Percentiles rank a stretch among this genome's conserved stretches.
Evolutionary conservation across 1,140 invertebrate genomes (phyloP).

Genomic region (Phymorhynchus buccinoides): DNA sequence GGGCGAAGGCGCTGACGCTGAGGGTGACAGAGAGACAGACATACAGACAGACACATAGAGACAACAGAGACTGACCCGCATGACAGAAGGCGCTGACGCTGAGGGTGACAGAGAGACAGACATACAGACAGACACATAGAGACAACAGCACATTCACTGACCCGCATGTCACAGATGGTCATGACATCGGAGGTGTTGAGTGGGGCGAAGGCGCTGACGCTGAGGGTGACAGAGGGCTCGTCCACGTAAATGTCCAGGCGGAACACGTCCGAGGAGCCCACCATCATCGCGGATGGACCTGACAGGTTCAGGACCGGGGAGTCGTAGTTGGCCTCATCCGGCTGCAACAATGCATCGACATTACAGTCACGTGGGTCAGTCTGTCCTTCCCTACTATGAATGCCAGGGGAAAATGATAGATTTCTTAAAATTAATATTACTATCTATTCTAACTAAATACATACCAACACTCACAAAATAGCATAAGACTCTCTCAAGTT

Average conservation of each 20-base stretch:
- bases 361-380: too few relatives aligned
- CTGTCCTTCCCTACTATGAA: too few relatives aligned
- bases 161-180: constrained; percentile 62
- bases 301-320: constrained; percentile 59
- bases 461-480: too few relatives aligned
- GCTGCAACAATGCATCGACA: not conserved
- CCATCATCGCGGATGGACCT: constrained; percentile 50
- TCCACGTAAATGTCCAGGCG: constrained; percentile 61
- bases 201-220: constrained; percentile 60
- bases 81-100: not conserved
- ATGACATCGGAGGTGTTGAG: constrained; percentile 62
- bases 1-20: constrained; percentile 49
- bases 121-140: constrained; percentile 12
- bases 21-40: not conserved
- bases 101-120: not conserved
- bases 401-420: too few relatives aligned
- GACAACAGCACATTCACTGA: constrained; percentile 3
- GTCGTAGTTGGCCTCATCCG: constrained; percentile 32
- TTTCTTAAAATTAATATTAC: too few relatives aligned
- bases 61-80: too few relatives aligned
- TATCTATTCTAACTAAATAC: too few relatives aligned
- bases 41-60: not conserved
- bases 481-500: too few relatives aligned
- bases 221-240: constrained; percentile 50
- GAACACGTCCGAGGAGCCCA: constrained; percentile 57